phyloP scores from a whole-genome alignment of 2,888 invertebrate species.

The Lycaena phlaeas region DNA sequence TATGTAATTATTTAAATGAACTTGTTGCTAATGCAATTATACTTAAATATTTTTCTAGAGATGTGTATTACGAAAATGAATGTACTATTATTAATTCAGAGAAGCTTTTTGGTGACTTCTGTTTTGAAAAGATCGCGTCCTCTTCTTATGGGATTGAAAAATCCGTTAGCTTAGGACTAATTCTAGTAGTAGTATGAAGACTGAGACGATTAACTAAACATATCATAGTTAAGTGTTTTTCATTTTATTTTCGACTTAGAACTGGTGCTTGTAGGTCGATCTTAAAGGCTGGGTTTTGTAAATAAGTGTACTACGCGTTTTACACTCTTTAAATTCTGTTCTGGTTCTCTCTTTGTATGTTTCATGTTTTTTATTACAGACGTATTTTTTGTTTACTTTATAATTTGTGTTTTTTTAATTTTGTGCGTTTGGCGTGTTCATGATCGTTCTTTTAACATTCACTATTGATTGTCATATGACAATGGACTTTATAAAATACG shows the following conservation, averaged over 20 bases:
- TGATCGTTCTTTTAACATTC: too few species aligned
- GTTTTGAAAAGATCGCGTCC: slow-evolving; percentile 68
- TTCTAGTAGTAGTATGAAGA: slow-evolving; percentile 69
- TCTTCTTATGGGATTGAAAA: slow-evolving; percentile 67
- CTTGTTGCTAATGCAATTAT: slow-evolving; percentile 64
- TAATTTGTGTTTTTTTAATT: too few species aligned
- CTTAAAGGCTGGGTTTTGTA: slow-evolving; percentile 71
- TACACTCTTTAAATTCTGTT: slow-evolving; percentile 48
- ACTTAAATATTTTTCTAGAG: slow-evolving; percentile 72
- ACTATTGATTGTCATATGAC: too few species aligned
- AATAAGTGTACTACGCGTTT: slow-evolving; percentile 63
- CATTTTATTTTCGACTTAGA: slow-evolving; percentile 67
- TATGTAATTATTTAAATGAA: slow-evolving; percentile 65
- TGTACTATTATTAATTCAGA: slow-evolving; percentile 46
- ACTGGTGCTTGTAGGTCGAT: slow-evolving; percentile 73
- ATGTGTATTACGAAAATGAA: slow-evolving; percentile 65
- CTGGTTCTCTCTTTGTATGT: slow-evolving; percentile 25
- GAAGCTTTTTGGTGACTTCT: slow-evolving; percentile 61
- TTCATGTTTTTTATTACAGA: slow-evolving; percentile 27
- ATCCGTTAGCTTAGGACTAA: slow-evolving; percentile 70
- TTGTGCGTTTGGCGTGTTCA: too few species aligned
- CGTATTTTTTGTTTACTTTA: background rate
- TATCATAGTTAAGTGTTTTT: slow-evolving; percentile 66
- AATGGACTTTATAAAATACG: too few species aligned
- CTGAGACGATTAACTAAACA: slow-evolving; percentile 65